Conservation (phyloP, 1,140 invertebrate genomes). For the Microvelia longipes region DNA sequence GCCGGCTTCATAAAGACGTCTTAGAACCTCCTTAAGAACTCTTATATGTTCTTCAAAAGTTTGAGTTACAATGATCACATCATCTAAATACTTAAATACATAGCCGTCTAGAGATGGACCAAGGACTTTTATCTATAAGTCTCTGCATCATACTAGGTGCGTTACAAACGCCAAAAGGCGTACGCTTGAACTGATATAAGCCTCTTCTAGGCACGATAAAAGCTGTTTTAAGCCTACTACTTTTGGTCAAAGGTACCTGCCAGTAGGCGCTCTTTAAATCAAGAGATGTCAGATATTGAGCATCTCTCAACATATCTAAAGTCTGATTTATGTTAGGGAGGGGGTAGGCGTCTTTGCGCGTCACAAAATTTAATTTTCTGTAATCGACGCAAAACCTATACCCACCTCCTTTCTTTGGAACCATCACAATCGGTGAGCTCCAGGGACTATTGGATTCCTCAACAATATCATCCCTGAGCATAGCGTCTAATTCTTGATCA, state of each 20-base stretch:
- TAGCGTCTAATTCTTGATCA: slow-evolving; percentile 17
- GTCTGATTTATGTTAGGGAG: slow-evolving; percentile 13
- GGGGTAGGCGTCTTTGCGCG: slow-evolving; percentile 21
- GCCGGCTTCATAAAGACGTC: no score
- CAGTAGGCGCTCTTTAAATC: slow-evolving; percentile 26
- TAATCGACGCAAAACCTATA: slow-evolving; percentile 34
- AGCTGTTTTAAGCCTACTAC: slow-evolving; percentile 10
- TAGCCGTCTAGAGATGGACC: slow-evolving; percentile 23
- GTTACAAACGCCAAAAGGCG: slow-evolving; percentile 32
- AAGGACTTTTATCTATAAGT: no score
- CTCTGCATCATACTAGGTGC: slow-evolving; percentile 28
- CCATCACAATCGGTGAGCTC: slow-evolving; percentile 32
- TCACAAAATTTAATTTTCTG: slow-evolving; percentile 30
- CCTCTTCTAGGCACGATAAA: slow-evolving; percentile 20
- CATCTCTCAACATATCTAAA: no score
- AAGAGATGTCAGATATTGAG: slow-evolving; percentile 22
- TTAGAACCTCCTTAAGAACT: no score
- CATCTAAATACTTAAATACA: slow-evolving; percentile 29
- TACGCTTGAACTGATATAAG: slow-evolving; percentile 27
- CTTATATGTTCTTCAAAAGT: slow-evolving; percentile 28
- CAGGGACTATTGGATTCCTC: slow-evolving; percentile 31
- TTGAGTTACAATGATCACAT: slow-evolving; percentile 28
- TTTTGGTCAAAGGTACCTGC: slow-evolving; percentile 11
- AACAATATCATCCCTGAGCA: slow-evolving; percentile 28
- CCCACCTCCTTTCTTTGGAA: slow-evolving; percentile 34